Evolutionary conservation across 2,113 vertebrate genomes (phyloP).

Genomic region (Muntiacus reevesi): DNA sequence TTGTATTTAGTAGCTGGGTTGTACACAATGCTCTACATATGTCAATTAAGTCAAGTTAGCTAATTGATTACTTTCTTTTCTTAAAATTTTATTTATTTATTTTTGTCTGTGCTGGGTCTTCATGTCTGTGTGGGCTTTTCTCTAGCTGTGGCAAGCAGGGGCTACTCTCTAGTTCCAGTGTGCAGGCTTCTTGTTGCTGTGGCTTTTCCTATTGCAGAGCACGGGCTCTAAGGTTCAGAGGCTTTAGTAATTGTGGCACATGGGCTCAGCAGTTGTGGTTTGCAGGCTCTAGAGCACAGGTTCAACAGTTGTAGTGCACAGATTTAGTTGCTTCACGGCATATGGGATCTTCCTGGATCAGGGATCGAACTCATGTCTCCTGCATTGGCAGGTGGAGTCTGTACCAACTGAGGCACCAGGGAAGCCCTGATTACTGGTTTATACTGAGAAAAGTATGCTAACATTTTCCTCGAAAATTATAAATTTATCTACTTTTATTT

Average conservation of each 20-base stretch:
- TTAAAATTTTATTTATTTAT: not conserved
- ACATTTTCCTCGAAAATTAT: not conserved
- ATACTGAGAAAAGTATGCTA: not conserved
- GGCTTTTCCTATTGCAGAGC: not conserved
- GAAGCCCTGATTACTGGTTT: not conserved
- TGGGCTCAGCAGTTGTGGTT: not conserved
- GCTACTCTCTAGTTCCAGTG: not conserved
- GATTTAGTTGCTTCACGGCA: not conserved
- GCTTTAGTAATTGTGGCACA: not conserved
- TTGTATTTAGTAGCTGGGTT: not conserved
- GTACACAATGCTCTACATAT: not conserved
- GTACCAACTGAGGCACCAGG: not conserved
- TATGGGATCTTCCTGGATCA: not conserved
- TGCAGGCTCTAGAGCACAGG: not conserved
- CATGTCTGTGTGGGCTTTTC: not conserved
- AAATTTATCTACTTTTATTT: conserved; percentile 5
- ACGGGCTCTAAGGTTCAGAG: not conserved
- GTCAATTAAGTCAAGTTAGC: not conserved
- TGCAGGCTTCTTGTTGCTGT: not conserved
- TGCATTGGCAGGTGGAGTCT: not conserved
- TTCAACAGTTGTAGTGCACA: not conserved
- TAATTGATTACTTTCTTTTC: not conserved
- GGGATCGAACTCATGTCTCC: not conserved
- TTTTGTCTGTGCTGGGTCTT: not conserved
- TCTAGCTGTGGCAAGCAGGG: not conserved